Evolutionary conservation across 1,140 invertebrate species (phyloP).

Genomic region (Nasonia vitripennis): DNA sequence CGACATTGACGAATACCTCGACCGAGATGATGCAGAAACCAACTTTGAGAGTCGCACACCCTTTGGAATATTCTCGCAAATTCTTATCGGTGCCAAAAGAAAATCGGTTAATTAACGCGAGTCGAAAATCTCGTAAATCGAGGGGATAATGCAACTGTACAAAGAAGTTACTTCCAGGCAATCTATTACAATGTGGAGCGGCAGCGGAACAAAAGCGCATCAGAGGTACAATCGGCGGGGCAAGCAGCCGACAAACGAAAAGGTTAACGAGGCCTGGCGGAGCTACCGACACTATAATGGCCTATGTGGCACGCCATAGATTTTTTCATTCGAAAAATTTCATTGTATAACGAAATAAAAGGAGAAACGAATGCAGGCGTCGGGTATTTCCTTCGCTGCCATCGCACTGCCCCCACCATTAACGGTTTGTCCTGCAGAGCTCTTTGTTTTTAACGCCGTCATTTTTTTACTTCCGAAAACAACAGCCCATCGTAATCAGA

Average conservation of each 20-base stretch:
- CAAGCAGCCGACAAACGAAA: conserved; percentile 15
- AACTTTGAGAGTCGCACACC: neutral
- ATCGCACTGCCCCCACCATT: neutral
- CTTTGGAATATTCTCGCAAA: neutral
- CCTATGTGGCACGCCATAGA: conserved; percentile 1
- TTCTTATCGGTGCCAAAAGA: neutral
- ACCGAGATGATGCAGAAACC: too few species aligned
- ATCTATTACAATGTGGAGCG: conserved; percentile 34
- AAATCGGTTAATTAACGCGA: conserved; percentile 22
- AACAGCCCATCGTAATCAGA: neutral
- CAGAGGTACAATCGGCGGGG: neutral
- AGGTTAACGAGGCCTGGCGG: conserved; percentile 38
- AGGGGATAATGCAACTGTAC: conserved; percentile 9
- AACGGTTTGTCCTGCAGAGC: conserved; percentile 1
- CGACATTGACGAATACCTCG: neutral
- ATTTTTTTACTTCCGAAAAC: neutral
- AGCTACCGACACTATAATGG: conserved; percentile 22
- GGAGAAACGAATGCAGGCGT: neutral
- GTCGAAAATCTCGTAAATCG: conserved; percentile 5
- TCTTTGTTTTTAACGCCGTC: neutral
- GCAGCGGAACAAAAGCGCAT: conserved; percentile 34
- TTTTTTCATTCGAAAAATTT: conserved; percentile 40
- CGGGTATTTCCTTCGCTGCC: conserved; percentile 2
- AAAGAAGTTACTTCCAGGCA: conserved; percentile 43
- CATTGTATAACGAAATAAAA: conserved; percentile 30